Evolutionary conservation across 2,888 invertebrate species (phyloP), one percentile per base, ranked within the genome.

Genomic region (Cephus pygmeus): DNA sequence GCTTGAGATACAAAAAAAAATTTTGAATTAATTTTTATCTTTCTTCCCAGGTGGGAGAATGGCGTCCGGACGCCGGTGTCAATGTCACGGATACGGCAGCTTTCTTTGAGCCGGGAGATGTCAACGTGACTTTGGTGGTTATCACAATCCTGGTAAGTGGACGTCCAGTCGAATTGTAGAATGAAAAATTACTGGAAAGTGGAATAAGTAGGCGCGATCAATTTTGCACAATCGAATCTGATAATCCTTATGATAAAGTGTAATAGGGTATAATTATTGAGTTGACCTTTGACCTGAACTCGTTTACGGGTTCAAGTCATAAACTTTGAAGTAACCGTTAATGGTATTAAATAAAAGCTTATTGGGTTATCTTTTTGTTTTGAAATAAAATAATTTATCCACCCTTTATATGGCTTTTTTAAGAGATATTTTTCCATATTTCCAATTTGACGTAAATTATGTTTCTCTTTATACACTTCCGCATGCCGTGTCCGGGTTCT

Each of bases 71-170:
- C 69, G 92, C 91, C 34, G 94, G 95, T 75, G 93, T 96, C 34
- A 95, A 95, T 88, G 94, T 96, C 77, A 95, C 95, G 0, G 95
- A 96, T 88, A 92, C 93, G 23, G 93, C 94, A 15, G 94, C 95
- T 69, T 95, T 96, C 90, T 95, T 95, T 88, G 95, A 96, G 88
- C 93, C 95, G 1, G 95, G 95, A 30, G 92, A 94, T 0, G 94
- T 94, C 92, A 96, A 96, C 89, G 95, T 96, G 36, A 96, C 96
- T 2, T 92, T 96, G n/a, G 93, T 95, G 73, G 96, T 96, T 75
- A 95, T 95, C 80, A 96, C 96, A 23, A 96, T 96, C 87, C 92
- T 95, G 92, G 96, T 96, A 90, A 94, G 94, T 92, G 80, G 35
- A 81, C 56, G 6, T 0, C 23, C 23, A 69, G 56, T 56, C 23